Evolutionary conservation across 92 coral and sea anemone species (phyloP).

Genomic region (Virgularia gustaviana): DNA sequence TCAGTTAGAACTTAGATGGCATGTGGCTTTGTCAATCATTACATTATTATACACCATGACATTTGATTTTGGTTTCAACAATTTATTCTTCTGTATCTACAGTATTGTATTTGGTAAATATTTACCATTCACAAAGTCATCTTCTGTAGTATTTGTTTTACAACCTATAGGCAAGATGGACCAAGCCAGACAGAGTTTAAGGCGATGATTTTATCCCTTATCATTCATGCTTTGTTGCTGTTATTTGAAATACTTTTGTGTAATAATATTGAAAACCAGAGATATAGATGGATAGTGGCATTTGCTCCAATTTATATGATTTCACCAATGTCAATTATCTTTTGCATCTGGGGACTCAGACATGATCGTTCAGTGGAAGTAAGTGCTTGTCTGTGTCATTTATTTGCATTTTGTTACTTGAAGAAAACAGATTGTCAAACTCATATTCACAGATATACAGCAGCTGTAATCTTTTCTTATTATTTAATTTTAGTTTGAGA

Average conservation of each 20-base stretch:
- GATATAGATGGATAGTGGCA: conserved; percentile 82
- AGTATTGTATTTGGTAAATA: background rate
- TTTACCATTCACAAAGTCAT: background rate
- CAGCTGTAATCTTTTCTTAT: background rate
- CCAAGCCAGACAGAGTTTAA: conserved; percentile 88
- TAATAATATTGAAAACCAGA: conserved; percentile 63
- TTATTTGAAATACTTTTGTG: conserved; percentile 89
- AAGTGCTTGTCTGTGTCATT: background rate
- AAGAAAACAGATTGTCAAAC: background rate
- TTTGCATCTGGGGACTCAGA: conserved; percentile 97
- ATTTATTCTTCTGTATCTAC: too few relatives aligned
- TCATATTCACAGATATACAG: background rate
- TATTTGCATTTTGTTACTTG: background rate
- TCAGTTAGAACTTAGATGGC: too few relatives aligned
- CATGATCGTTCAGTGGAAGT: conserved; percentile 99
- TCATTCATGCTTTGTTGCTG: conserved; percentile 74
- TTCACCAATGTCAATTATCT: conserved; percentile 80
- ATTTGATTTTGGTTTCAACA: too few relatives aligned
- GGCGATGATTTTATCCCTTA: conserved; percentile 89
- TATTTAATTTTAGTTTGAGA: conserved; percentile 83
- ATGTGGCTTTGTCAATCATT: too few relatives aligned
- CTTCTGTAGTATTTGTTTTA: background rate
- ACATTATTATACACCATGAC: too few relatives aligned
- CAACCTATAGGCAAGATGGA: conserved; percentile 92
- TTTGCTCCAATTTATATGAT: conserved; percentile 90